A percentile compares a stretch with the other conserved stretches of the same genome.
Conservation (phyloP, 1,140 invertebrate species). For the Trachymyrmex cornetzi region DNA sequence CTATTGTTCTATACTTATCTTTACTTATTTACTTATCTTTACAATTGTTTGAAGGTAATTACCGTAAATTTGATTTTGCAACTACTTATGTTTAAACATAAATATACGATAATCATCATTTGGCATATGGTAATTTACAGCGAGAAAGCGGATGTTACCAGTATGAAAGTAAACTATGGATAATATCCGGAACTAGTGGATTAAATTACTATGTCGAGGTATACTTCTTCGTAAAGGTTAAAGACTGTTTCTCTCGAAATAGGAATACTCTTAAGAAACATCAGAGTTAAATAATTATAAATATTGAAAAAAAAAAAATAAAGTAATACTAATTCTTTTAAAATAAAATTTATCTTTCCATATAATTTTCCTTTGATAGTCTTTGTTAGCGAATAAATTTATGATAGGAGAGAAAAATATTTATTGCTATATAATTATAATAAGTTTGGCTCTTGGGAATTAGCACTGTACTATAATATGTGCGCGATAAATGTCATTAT, state of each 20-base stretch:
- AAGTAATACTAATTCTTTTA: background rate
- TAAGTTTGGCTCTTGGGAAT: too few relatives aligned
- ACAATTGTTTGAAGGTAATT: background rate
- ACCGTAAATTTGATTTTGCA: background rate
- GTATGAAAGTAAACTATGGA: slow-evolving; percentile 39
- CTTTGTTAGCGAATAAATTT: background rate
- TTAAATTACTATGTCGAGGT: slow-evolving; percentile 32
- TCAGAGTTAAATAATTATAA: slow-evolving; percentile 3
- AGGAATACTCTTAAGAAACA: background rate
- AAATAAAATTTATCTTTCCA: background rate
- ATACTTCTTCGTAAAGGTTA: slow-evolving; percentile 22
- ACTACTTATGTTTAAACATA: background rate
- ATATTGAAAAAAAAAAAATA: background rate
- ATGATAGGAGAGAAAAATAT: background rate
- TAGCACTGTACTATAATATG: too few relatives aligned
- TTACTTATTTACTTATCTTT: background rate
- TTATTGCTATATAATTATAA: background rate
- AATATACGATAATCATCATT: background rate
- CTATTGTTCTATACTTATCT: background rate
- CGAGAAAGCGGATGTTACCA: slow-evolving; percentile 31
- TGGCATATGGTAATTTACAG: slow-evolving; percentile 19
- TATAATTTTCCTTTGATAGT: background rate
- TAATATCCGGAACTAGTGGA: slow-evolving; percentile 27
- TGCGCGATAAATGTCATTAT: too few relatives aligned
- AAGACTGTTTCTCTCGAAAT: background rate